Percentiles rank a stretch among this genome's conserved stretches.
phyloP scores from a whole-genome alignment of 1,140 invertebrate species.

The Euura lappo region DNA sequence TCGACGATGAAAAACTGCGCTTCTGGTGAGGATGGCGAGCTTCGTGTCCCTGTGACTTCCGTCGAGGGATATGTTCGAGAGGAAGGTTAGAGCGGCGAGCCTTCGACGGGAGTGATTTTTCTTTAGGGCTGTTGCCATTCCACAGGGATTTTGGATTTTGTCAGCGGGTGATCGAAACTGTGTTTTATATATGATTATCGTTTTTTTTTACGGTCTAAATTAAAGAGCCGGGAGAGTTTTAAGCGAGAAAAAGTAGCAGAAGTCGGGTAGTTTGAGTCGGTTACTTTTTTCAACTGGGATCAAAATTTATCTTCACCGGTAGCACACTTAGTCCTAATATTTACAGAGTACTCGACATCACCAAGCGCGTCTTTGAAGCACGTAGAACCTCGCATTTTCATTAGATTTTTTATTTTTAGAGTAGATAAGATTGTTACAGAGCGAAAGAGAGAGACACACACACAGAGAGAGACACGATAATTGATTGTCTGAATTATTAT shows the following conservation, averaged over 20 bases:
- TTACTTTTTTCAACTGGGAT: constrained; percentile 22
- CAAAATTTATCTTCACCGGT: constrained; percentile 33
- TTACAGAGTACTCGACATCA: constrained; percentile 22
- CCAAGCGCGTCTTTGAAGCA: neutral
- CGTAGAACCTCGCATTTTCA: constrained; percentile 13
- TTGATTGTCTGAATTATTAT: too few species aligned
- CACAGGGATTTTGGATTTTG: constrained; percentile 21
- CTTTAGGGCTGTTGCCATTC: constrained; percentile 65
- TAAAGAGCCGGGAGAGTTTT: neutral
- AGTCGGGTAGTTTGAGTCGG: neutral
- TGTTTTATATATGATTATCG: neutral
- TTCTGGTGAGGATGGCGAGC: constrained; percentile 65
- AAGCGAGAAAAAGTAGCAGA: constrained; percentile 8
- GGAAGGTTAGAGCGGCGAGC: constrained; percentile 87
- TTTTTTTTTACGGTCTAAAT: neutral
- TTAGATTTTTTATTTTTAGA: neutral
- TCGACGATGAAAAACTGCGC: constrained; percentile 49
- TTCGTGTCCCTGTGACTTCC: constrained; percentile 87
- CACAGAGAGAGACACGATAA: too few species aligned
- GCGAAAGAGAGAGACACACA: too few species aligned
- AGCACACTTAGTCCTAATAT: constrained; percentile 32
- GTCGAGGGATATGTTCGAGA: constrained; percentile 94
- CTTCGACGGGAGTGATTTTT: constrained; percentile 71
- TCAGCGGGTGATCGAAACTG: neutral
- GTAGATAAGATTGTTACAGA: too few species aligned